These are phyloP conservation scores for Drosophila borealis DNA, from an alignment of 2,888 invertebrate species.

Conservation along the genomic window DNA sequence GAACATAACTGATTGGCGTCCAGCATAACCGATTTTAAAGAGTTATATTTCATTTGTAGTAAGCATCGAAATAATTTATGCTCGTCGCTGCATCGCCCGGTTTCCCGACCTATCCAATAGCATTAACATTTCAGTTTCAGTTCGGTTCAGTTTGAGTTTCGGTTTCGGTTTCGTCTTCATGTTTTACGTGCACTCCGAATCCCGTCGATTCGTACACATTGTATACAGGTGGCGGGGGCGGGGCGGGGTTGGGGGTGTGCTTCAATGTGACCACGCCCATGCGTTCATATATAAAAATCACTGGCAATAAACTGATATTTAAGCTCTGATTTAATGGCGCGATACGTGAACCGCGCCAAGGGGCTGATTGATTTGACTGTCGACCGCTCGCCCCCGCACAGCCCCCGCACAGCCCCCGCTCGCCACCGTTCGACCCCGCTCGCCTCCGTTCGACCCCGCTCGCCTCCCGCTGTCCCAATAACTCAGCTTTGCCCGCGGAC, in stretches of 20 bases:
- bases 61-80: no score
- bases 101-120: no score
- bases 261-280: constrained; percentile 21
- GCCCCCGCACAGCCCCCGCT: no score
- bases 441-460: neutral
- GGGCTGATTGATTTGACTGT: constrained; percentile 54
- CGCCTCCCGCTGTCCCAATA: neutral
- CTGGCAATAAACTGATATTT: constrained; percentile 60
- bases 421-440: neutral
- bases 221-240: constrained; percentile 14
- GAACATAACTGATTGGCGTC: no score
- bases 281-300: constrained; percentile 46
- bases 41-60: no score
- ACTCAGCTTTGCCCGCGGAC: constrained; percentile 4
- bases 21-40: no score
- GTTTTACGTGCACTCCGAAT: constrained; percentile 49
- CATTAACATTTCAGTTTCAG: neutral
- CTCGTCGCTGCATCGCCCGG: no score
- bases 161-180: constrained; percentile 13
- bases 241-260: constrained; percentile 4
- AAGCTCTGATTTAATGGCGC: constrained; percentile 61
- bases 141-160: constrained; percentile 27
- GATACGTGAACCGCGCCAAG: constrained; percentile 45
- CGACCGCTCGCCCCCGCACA: neutral
- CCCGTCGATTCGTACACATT: constrained; percentile 46